phyloP scores from a whole-genome alignment of 2,113 vertebrate species.

The Aegithalos caudatus region DNA sequence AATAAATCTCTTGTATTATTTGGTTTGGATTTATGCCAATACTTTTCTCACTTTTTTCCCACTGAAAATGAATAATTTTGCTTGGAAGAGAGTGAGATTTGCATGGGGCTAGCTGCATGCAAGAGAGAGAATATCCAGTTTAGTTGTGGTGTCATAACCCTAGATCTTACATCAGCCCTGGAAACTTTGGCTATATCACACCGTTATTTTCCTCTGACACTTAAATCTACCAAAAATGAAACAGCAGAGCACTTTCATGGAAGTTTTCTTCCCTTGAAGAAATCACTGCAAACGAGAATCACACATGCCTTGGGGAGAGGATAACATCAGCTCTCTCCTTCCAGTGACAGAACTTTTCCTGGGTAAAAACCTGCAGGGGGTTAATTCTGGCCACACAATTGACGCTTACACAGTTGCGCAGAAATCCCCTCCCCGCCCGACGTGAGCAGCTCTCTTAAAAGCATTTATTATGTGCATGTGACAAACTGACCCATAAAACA shows the following conservation, averaged over 20 bases:
- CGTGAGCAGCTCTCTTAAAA: neutral
- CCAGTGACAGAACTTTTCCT: neutral
- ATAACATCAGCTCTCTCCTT: neutral
- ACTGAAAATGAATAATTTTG: neutral
- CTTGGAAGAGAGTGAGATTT: neutral
- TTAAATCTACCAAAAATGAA: neutral
- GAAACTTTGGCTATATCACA: neutral
- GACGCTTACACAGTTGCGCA: neutral
- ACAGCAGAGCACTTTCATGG: neutral
- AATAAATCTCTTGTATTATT: neutral
- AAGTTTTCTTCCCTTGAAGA: neutral
- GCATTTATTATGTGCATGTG: neutral
- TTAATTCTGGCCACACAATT: neutral
- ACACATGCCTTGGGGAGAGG: neutral
- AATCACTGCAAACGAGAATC: neutral
- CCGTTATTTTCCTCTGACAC: neutral
- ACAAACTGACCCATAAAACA: neutral
- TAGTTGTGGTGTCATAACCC: neutral
- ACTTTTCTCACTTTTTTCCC: neutral
- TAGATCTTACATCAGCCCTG: neutral
- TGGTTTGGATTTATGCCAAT: neutral
- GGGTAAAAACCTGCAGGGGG: neutral
- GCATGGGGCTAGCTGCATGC: neutral
- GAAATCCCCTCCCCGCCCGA: neutral
- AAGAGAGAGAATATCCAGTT: neutral